These are phyloP conservation scores for Phalacrocorax carbo DNA, from an alignment of 2,113 vertebrate genomes.

Conservation along the genomic window DNA sequence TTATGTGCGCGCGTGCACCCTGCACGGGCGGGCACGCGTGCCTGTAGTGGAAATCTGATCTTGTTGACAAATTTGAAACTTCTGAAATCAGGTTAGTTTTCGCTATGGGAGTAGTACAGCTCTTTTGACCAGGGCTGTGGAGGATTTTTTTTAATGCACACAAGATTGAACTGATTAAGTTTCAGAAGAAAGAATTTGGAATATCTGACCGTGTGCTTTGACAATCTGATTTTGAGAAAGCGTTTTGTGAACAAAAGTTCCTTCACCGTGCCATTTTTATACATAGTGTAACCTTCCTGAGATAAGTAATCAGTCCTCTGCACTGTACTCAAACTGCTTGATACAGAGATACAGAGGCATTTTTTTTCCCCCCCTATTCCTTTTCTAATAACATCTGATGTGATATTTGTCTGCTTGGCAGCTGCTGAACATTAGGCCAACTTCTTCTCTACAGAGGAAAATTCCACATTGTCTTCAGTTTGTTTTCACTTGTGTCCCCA, in stretches of 20 bases:
- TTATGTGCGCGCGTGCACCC: background rate
- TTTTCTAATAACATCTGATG: background rate
- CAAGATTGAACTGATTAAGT: background rate
- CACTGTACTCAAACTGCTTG: background rate
- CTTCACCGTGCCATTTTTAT: background rate
- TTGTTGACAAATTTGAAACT: background rate
- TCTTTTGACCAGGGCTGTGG: background rate
- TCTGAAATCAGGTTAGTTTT: background rate
- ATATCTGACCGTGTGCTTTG: background rate
- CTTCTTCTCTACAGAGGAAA: background rate
- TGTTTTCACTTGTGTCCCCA: background rate
- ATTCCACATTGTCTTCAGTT: background rate
- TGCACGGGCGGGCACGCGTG: rapidly evolving
- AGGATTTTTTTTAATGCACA: background rate
- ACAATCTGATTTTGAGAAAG: background rate
- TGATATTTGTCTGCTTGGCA: background rate
- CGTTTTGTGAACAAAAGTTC: background rate
- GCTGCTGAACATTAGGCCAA: background rate
- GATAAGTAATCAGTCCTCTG: background rate
- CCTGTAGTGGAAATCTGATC: background rate
- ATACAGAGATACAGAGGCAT: background rate
- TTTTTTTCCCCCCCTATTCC: background rate
- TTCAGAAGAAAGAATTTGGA: background rate
- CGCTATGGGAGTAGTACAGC: background rate
- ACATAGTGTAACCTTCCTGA: background rate